Base-by-base conservation (phyloP, 2,888 invertebrate genomes). In the Euzophera pinguis region DNA sequence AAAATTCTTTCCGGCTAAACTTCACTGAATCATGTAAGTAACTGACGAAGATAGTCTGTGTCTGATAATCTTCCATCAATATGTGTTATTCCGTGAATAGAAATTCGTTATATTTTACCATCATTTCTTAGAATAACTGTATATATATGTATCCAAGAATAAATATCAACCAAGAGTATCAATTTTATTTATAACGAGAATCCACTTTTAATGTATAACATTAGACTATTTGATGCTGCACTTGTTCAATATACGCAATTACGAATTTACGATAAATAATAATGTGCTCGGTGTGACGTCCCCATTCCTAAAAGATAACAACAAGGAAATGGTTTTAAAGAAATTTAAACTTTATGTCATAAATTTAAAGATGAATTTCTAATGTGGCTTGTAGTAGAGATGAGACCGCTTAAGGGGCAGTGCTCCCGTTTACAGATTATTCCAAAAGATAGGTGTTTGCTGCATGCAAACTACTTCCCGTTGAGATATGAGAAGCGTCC, bases 381-480 rank as follows among this genome's bases (percentile, higher is more conserved):
- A 8, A 32, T 14, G 43, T 4, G 1, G 16, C 1, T 0, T 1
- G 5, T 34, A 22, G 8, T 37, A 13, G 38, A 14, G 53, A 56
- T 67, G 64, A 53, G 65, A 56, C 63, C 51, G 72, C 71, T 64
- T 59, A 53, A 56, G 53, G 50, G 55, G 60, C 55, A 43, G 52
- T 78, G 81, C 80, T 83, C 81, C 72, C 76, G 73, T 87, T 87
- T 84, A 63, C 71, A 81, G 89, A 89, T 88, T 81, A 79, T 81
- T 81, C 77, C 76, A 78, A 80, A 83, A 87, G 88, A 88, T 88
- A 84, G 78, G 75, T 83, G 73, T 81, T 77, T 69, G 78, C 73
- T 72, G 82, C 82, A 89, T 88, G 88, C 85, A 85, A 85, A 89
- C 83, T 81, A 85, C 86, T 89, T 88, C 86, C 87, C 76, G 76